These are phyloP conservation scores for Artibeus jamaicensis DNA, from an alignment of 2,797 vertebrate species.

Conservation along the genomic window DNA sequence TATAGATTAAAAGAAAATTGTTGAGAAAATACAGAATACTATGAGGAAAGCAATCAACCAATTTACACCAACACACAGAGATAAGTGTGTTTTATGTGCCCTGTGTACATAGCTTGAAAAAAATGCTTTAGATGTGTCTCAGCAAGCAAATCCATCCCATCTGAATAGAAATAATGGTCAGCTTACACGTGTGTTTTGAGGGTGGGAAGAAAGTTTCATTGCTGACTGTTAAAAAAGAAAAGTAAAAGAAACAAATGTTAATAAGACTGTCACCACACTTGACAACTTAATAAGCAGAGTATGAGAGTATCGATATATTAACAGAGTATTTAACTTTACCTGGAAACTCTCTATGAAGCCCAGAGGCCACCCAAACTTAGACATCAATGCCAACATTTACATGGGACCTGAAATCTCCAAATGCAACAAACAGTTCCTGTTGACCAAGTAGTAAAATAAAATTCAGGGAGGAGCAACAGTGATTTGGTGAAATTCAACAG, in stretches of 20 bases:
- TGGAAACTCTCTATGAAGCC: conserved; percentile 66
- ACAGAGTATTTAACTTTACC: conserved; percentile 75
- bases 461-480: conserved; percentile 69
- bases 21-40: neutral
- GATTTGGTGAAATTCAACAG: conserved; percentile 56
- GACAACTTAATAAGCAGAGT: conserved; percentile 80
- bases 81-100: neutral
- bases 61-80: neutral
- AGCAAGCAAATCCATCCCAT: conserved; percentile 19
- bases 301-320: conserved; percentile 78
- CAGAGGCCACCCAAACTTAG: conserved; percentile 73
- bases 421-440: conserved; percentile 45
- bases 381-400: conserved; percentile 74
- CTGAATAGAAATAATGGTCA: conserved; percentile 58
- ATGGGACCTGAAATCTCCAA: conserved; percentile 63
- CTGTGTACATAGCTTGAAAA: neutral
- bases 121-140: neutral
- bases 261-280: conserved; percentile 71
- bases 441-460: conserved; percentile 68
- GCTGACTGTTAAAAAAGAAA: conserved; percentile 53
- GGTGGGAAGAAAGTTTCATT: conserved; percentile 63
- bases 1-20: neutral
- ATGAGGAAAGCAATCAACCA: neutral
- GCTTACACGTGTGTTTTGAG: conserved; percentile 45
- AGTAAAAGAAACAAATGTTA: conserved; percentile 70